Evolutionary conservation across 2,797 vertebrate genomes (phyloP), one percentile per base, ranked within the genome.

Genomic region (Gymnocypris eckloni): DNA sequence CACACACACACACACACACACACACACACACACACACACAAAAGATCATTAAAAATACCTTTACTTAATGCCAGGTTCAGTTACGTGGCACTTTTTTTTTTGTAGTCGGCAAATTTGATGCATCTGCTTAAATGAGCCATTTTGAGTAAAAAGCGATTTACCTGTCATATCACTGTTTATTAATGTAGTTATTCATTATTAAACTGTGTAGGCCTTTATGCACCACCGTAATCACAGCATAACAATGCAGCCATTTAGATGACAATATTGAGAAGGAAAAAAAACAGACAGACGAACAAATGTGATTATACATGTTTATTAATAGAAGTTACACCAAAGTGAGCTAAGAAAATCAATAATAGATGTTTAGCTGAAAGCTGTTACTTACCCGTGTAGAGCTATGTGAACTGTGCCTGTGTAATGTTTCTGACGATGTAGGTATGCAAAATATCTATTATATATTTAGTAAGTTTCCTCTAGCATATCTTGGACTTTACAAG

Each of bases 231-330:
- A 67, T 64, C 16, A 48, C 25, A 22, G 6, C 6, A 70, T 22
- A 79, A 12, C 16, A 64, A 33, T 67, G 43, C 18, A 50, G 67
- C 13, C 22, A 50, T 37, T 16, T 37, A 69, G 20, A 52, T 54
- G 1, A 50, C 20, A 22, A 28, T n/a, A 25, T 71, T 56, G 67
- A 82, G 13, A 82, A 71, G 7, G 70, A 72, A 82, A 72, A 37
- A 67, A 82, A 71, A 25, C 66, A 82, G 67, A 72, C 67, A 82
- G 72, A 28, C n/a, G 33, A 82, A 43, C 37, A 71, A 56, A 28
- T 15, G 37, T 82, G 37, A 59, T 56, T 41, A 72, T 70, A 48
- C 50, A 28, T 18, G 56, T 82, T 82, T 82, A 82, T 82, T 82
- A 59, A 18, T 45, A 69, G 12, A 81, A 25, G 33, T 70, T 72